Evolutionary conservation across 2,797 vertebrate species (phyloP), one percentile per base, ranked within the genome.

Genomic region (Monodelphis domestica): DNA sequence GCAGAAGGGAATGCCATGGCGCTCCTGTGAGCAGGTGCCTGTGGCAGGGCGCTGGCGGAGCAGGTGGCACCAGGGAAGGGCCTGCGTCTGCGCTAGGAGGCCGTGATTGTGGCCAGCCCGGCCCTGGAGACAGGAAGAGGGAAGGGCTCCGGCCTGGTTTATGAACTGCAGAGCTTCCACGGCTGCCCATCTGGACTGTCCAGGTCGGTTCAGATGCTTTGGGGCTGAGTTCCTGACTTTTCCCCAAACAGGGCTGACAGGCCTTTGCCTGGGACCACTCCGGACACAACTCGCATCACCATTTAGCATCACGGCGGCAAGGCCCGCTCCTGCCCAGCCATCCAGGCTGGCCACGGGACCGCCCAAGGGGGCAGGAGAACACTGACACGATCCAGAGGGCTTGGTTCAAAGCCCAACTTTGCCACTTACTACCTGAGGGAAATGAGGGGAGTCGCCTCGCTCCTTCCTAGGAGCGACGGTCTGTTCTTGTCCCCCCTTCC

Each of bases 21-120:
- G 87, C 84, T 95, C 55, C 88, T 92, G 89, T 89, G 93, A 94
- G 90, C 70, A 93, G 33, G 33, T 70, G 59, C n/a, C 63, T 63
- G 0, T 0, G 17, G 6, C 63, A 21, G 17, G n/a, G n/a, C n/a
- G n/a, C n/a, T n/a, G n/a, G n/a, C n/a, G n/a, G n/a, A n/a, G n/a
- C n/a, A n/a, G n/a, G n/a, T n/a, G n/a, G n/a, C n/a, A n/a, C n/a
- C n/a, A n/a, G n/a, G n/a, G n/a, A n/a, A n/a, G n/a, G n/a, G n/a
- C n/a, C n/a, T n/a, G n/a, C n/a, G n/a, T n/a, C n/a, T n/a, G n/a
- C n/a, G n/a, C n/a, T n/a, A n/a, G n/a, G n/a, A n/a, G n/a, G n/a
- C n/a, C n/a, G n/a, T n/a, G n/a, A n/a, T n/a, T n/a, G n/a, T n/a
- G n/a, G n/a, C n/a, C n/a, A n/a, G n/a, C n/a, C n/a, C n/a, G n/a